These are phyloP conservation scores for Hippoglossus stenolepis DNA, from an alignment of 2,113 vertebrate genomes.

Conservation along the genomic window DNA sequence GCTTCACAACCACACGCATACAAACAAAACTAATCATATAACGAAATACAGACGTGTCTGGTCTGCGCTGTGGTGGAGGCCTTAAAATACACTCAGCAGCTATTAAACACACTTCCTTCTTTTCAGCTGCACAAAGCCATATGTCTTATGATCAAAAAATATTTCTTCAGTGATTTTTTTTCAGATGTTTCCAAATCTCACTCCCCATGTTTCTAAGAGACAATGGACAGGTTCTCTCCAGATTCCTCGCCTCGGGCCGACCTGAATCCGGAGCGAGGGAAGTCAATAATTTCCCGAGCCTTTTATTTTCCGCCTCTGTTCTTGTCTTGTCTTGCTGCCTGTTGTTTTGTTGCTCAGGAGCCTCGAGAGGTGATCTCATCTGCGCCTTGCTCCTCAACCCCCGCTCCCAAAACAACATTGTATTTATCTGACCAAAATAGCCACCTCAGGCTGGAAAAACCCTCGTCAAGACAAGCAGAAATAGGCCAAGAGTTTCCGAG, in stretches of 20 bases:
- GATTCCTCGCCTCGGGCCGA: constrained; percentile 52
- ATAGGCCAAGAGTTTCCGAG: constrained; percentile 73
- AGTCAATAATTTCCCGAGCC: constrained; percentile 67
- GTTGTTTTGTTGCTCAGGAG: constrained; percentile 76
- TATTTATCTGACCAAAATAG: constrained; percentile 85
- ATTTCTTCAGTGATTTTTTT: constrained; percentile 13
- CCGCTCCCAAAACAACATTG: constrained; percentile 77
- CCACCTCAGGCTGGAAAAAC: constrained; percentile 82
- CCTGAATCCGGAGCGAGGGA: constrained; percentile 43
- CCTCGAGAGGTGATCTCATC: constrained; percentile 80
- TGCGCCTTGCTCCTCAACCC: constrained; percentile 61
- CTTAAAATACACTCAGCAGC: constrained; percentile 36
- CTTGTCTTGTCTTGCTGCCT: constrained; percentile 80
- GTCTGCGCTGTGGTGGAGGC: constrained; percentile 27
- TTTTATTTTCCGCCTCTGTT: constrained; percentile 66
- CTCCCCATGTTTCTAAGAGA: background rate
- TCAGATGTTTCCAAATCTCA: constrained; percentile 14
- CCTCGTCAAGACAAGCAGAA: constrained; percentile 75
- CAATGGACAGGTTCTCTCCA: constrained; percentile 29
- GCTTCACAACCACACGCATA: constrained; percentile 41
- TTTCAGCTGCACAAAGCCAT: constrained; percentile 14
- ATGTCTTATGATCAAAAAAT: constrained; percentile 11
- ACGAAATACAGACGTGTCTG: constrained; percentile 46
- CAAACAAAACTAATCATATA: constrained; percentile 38
- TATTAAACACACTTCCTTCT: constrained; percentile 15